These are phyloP conservation scores for Drosophila affinis DNA, from an alignment of 2,888 invertebrate genomes.

Conservation along the genomic window DNA sequence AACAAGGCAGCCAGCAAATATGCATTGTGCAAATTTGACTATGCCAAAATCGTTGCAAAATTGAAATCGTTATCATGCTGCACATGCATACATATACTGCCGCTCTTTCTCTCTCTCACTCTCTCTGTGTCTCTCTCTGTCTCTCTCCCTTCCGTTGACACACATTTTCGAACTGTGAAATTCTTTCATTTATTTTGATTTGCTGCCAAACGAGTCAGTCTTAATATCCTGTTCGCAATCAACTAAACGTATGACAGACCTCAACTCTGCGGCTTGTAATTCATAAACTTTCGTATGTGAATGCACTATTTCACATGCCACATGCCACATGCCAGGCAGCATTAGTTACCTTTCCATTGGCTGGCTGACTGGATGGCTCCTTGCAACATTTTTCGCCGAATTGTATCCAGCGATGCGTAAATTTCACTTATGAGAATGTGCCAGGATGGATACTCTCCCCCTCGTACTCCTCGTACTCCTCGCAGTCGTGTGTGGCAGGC, in stretches of 20 bases:
- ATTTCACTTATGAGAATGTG: conserved; percentile 62
- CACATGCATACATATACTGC: neutral
- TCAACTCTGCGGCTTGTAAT: conserved; percentile 56
- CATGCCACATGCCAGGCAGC: conserved; percentile 9
- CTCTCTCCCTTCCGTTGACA: conserved; percentile 54
- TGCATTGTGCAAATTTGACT: conserved; percentile 58
- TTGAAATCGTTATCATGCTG: conserved; percentile 47
- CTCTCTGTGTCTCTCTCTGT: conserved; percentile 31
- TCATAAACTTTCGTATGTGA: conserved; percentile 52
- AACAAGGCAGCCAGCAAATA: conserved; percentile 42
- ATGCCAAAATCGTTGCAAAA: conserved; percentile 67
- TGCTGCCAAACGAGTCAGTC: conserved; percentile 32
- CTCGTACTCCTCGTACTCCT: too few relatives aligned
- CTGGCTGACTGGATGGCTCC: conserved; percentile 24
- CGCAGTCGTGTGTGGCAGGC: too few relatives aligned
- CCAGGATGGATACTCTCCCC: neutral
- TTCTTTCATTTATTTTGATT: conserved; percentile 66
- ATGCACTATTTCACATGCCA: conserved; percentile 25
- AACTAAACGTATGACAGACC: conserved; percentile 22
- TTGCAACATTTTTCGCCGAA: conserved; percentile 74
- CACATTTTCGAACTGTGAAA: conserved; percentile 55
- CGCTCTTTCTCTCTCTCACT: conserved; percentile 30
- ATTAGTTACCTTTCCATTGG: conserved; percentile 30
- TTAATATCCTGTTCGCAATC: conserved; percentile 21
- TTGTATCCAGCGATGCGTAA: conserved; percentile 76